Conservation (phyloP, 2,797 vertebrate genomes). For the Platalea minor region DNA sequence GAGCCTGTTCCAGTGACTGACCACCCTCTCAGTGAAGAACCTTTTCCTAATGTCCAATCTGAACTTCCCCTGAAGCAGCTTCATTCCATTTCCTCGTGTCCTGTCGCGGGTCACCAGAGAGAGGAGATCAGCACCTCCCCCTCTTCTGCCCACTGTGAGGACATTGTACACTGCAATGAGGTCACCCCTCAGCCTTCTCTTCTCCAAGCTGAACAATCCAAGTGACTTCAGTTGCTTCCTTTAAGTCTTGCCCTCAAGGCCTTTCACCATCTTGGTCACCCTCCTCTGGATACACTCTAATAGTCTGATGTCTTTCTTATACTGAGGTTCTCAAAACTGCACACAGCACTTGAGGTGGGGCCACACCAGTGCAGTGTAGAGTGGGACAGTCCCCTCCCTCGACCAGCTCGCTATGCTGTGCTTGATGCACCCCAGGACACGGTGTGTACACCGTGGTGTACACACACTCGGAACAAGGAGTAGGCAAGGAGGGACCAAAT, state of each 20-base stretch:
- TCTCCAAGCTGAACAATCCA: not conserved
- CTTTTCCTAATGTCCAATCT: not conserved
- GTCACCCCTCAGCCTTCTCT: not conserved
- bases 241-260: not conserved
- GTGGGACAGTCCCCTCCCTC: not conserved
- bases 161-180: not conserved
- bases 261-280: not conserved
- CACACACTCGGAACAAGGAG: not conserved
- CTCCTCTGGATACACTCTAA: not conserved
- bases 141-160: not conserved
- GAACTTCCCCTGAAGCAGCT: not conserved
- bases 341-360: not conserved
- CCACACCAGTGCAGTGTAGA: not conserved
- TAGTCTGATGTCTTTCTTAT: not conserved
- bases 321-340: not conserved
- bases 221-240: not conserved
- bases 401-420: not conserved
- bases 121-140: not conserved
- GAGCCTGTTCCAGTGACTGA: not conserved
- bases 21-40: not conserved
- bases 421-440: not conserved
- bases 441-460: not conserved
- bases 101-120: not conserved
- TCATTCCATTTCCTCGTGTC: not conserved
- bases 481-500: not conserved